These are phyloP conservation scores for Porites lutea DNA, from an alignment of 64 coral and sea anemone genomes.

Conservation along the genomic window DNA sequence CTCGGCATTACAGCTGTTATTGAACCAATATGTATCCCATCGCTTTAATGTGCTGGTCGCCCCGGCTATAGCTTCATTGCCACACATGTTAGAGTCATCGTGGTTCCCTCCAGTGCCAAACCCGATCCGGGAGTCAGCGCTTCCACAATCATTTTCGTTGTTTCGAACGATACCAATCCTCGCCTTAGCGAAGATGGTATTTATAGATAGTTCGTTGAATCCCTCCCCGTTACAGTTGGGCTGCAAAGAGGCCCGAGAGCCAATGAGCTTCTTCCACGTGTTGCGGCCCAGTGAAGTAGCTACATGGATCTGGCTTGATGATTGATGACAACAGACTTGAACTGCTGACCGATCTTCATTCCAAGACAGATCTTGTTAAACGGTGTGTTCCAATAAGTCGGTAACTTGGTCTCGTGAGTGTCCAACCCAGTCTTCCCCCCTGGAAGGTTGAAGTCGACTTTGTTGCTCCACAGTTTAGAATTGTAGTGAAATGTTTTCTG, in stretches of 20 bases:
- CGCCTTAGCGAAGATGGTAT: neutral
- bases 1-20: neutral
- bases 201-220: slow-evolving; percentile 10
- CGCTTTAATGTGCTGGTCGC: slow-evolving; percentile 8
- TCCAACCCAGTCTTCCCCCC: neutral
- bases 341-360: neutral
- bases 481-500: neutral
- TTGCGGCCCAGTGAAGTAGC: neutral
- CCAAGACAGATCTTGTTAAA: neutral
- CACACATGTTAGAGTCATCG: slow-evolving; percentile 30
- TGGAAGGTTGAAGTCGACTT: neutral
- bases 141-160: neutral
- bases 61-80: slow-evolving; percentile 22
- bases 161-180: slow-evolving; percentile 52
- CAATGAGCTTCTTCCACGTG: neutral
- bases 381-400: neutral
- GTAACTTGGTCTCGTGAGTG: neutral
- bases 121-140: slow-evolving; percentile 41
- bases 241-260: slow-evolving; percentile 28
- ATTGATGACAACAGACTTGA: neutral
- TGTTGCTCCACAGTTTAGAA: neutral
- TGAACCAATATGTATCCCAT: slow-evolving; percentile 59
- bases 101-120: slow-evolving; percentile 46
- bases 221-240: neutral
- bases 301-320: neutral